Percentiles rank a stretch among this genome's conserved stretches.
Evolutionary conservation across 2,113 vertebrate genomes (phyloP).

Genomic region (Misgurnus anguillicaudatus): DNA sequence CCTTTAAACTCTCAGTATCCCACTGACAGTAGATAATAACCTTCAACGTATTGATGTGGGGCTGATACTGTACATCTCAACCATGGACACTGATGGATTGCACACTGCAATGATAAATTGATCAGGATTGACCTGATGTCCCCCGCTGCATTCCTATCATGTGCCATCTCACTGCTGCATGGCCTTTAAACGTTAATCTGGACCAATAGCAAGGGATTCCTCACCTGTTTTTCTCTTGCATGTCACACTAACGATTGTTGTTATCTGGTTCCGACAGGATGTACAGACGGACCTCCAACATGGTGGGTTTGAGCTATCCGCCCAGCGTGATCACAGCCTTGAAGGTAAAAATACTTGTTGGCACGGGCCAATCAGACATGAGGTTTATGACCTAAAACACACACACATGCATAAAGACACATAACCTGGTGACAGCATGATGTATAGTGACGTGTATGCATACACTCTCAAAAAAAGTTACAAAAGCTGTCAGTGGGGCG

Average conservation of each 20-base stretch:
- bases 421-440: too few species aligned
- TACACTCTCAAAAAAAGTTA: too few species aligned
- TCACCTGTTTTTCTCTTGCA: not conserved
- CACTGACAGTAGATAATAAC: not conserved
- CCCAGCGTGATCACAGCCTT: conserved; percentile 86
- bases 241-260: conserved; percentile 10
- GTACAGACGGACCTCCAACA: conserved; percentile 92
- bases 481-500: too few species aligned
- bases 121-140: not conserved
- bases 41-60: conserved; percentile 7
- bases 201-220: not conserved
- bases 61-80: conserved; percentile 4
- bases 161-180: not conserved
- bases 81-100: not conserved
- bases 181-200: conserved; percentile 32
- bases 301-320: conserved; percentile 91
- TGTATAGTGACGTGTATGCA: not conserved
- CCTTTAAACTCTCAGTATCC: not conserved
- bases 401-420: not conserved
- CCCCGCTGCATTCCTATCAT: conserved; percentile 2
- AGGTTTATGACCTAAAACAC: conserved; percentile 10
- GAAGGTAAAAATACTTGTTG: conserved; percentile 78
- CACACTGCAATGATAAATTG: not conserved
- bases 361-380: not conserved
- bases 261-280: conserved; percentile 79